Base-by-base conservation (phyloP, 2,797 vertebrate species). In the Neosilurus hyrtlii region DNA sequence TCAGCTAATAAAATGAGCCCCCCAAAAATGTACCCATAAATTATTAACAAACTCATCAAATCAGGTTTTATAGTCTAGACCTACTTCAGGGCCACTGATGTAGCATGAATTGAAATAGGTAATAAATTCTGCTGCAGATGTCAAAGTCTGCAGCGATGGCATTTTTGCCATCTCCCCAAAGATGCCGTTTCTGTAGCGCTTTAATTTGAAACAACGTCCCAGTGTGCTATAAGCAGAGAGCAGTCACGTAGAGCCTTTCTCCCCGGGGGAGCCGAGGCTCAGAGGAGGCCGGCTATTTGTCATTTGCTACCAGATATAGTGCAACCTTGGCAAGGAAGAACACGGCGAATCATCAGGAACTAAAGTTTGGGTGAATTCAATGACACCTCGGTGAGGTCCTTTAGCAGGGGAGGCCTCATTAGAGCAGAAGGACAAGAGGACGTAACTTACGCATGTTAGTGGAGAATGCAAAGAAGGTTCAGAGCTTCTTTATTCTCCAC, bases 251-350 rank as follows among this genome's bases (percentile, higher is more conserved):
- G 74, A 88, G 85, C 84, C 67, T 74, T 74, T 77, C 83, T 86
- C 88, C 80, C 83, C 14, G 15, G 86, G 86, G 87, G 88, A 88
- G 80, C 82, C 72, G 72, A 88, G 74, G 68, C 82, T 51, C 83
- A 30, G 87, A 89, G 82, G 86, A 86, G 85, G 84, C 70, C 57
- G 82, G 85, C 83, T 88, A 86, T 91, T 91, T 90, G 89, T 92
- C 88, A 90, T 89, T 89, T 78, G 62, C 77, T 84, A 87, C 84
- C 89, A 90, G 89, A 91, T 90, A 82, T 88, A 89, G 87, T 86
- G 87, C 88, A 90, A 90, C 90, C 89, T 90, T 90, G 89, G 86
- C 87, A 88, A 90, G 86, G 82, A 91, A 86, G 87, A 86, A 84
- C 86, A 85, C 85, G 74, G 63, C 52, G 87, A 83, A 90, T 88